Evolutionary conservation across 2,113 vertebrate genomes (phyloP), one percentile per base, ranked within the genome.

Genomic region (Typhlomys cinereus): DNA sequence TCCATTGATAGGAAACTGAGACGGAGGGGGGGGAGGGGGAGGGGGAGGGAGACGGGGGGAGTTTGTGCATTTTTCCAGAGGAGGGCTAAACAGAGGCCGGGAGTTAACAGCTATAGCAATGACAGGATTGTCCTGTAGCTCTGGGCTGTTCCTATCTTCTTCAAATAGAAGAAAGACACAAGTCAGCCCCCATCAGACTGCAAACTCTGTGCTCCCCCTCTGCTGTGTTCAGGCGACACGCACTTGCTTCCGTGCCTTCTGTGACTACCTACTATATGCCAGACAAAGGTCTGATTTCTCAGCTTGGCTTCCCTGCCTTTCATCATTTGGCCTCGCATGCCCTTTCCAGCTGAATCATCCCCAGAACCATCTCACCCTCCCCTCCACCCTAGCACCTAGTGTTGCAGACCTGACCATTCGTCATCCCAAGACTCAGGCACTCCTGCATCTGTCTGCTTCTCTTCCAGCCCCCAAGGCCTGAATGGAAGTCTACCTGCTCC

Each of bases 361-460:
- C n/a, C n/a, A n/a, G n/a, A n/a, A 0, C 29, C n/a, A 25, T 39
- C 34, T 4, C 57, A 34, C 4, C 29, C 8, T 41, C 73, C 83
- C 44, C 39, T 4, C 29, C 8, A 41, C 73, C 83, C 44, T n/a
- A 20, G 20, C 0, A 0, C 12, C 4, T 6, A 27, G 36, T 41
- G 0, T 27, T 1, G 12, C 17, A 54, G 25, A 12, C 29, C 36
- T 3, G 23, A 50, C 59, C 59, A n/a, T 80, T 85, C 64, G 29
- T 0, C 4, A 1, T 7, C 6, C 41, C 25, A 44, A n/a, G n/a
- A 29, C 12, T 31, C 7, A 21, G 25, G 5, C 36, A 4, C 0
- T 36, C 15, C 14, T 54, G 29, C 31, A 21, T 74, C 64, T 17
- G 3, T 48, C 4, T 48, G 71, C 17, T 74, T 29, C 41, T 78